A percentile compares a stretch with the other conserved stretches of the same genome.
These are phyloP conservation scores for Barnardius zonarius DNA, from an alignment of 2,113 vertebrate species.

Conservation along the genomic window DNA sequence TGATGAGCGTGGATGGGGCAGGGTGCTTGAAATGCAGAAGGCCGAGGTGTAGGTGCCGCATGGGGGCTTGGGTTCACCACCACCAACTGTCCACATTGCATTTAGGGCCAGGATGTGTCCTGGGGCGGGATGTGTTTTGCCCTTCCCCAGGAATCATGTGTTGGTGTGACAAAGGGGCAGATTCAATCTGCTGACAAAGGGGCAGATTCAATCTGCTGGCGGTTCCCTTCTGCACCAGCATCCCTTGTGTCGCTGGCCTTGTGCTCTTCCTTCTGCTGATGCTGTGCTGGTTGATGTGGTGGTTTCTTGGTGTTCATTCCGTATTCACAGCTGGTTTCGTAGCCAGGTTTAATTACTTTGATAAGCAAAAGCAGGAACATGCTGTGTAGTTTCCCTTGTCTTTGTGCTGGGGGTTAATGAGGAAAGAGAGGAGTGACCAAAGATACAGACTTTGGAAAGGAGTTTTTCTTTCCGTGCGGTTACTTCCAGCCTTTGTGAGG, in stretches of 20 bases:
- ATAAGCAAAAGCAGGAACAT: conserved; percentile 19
- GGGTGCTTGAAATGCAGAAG: background rate
- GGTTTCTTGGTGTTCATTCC: background rate
- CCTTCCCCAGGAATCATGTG: accelerated
- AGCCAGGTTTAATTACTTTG: conserved; percentile 24
- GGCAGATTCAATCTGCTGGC: background rate
- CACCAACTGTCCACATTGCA: accelerated
- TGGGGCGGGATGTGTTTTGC: accelerated
- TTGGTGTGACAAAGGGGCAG: accelerated
- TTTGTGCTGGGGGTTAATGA: conserved; percentile 32
- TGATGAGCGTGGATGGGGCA: background rate
- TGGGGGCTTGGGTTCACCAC: background rate
- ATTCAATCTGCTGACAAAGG: no score
- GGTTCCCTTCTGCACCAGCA: background rate
- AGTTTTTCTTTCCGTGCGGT: background rate
- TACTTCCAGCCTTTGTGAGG: background rate
- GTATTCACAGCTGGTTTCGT: background rate
- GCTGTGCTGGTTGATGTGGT: background rate
- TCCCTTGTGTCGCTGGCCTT: accelerated
- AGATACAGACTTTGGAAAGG: background rate
- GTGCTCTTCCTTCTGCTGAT: background rate
- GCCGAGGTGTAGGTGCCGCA: accelerated
- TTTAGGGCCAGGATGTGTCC: background rate
- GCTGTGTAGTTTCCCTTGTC: background rate
- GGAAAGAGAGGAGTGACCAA: background rate